Percentiles rank a stretch among this genome's conserved stretches.
Conservation (phyloP, 1,140 invertebrate species). For the Pseudomyrmex dendroicus region DNA sequence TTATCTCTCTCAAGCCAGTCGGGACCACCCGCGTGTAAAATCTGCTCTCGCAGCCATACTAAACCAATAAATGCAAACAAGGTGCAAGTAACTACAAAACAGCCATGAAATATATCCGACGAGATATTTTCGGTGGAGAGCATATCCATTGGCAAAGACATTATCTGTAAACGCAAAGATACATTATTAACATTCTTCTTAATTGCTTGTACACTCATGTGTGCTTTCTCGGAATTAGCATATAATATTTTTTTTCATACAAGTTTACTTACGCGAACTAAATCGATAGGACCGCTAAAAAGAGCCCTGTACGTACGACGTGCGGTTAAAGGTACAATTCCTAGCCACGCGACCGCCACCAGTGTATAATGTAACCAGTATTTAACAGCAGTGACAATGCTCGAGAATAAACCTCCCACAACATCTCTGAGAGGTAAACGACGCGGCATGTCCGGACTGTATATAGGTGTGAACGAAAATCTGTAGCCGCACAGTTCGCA, state of each 20-base stretch:
- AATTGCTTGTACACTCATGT: neutral
- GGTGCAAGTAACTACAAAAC: slow-evolving; percentile 98
- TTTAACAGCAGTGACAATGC: slow-evolving; percentile 95
- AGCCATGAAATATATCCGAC: slow-evolving; percentile 97
- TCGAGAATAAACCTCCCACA: slow-evolving; percentile 94
- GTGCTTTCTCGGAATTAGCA: neutral
- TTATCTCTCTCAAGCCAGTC: slow-evolving; percentile 95
- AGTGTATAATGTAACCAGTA: slow-evolving; percentile 99
- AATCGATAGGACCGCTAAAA: slow-evolving; percentile 95
- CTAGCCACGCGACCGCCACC: slow-evolving; percentile 98
- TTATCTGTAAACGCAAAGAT: slow-evolving; percentile 81
- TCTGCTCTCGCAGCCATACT: slow-evolving; percentile 99
- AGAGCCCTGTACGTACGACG: slow-evolving; percentile 97
- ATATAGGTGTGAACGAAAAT: slow-evolving; percentile 99
- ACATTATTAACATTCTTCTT: neutral
- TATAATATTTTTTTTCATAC: neutral
- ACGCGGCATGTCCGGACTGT: slow-evolving; percentile 99
- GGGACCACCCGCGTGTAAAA: slow-evolving; percentile 97
- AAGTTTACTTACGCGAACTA: slow-evolving; percentile 84
- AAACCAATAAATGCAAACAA: slow-evolving; percentile 98
- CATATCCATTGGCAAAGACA: slow-evolving; percentile 96
- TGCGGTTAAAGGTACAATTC: slow-evolving; percentile 98
- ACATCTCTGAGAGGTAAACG: slow-evolving; percentile 96
- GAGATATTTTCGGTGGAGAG: slow-evolving; percentile 96
- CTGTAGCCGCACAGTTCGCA: slow-evolving; percentile 99